Base-by-base conservation (phyloP, 2,888 invertebrate species). In the Xiphydria camelus region DNA sequence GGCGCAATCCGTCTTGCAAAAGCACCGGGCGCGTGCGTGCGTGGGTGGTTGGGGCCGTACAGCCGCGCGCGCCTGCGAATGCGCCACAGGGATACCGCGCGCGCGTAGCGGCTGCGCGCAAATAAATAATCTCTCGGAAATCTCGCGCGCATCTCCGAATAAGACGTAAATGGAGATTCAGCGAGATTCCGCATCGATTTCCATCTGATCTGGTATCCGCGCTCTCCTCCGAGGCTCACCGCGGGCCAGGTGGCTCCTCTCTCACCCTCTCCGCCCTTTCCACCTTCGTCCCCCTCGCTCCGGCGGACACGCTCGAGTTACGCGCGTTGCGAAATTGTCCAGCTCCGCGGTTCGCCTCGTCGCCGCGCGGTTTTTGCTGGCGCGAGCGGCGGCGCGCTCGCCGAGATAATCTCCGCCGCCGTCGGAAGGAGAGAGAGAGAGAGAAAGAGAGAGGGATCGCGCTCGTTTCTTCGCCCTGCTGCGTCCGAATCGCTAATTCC, bases 81-180 rank as follows among this genome's bases (percentile, higher is more conserved):
- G n/a, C n/a, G n/a, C n/a, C n/a, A n/a, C n/a, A n/a, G n/a, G n/a
- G n/a, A n/a, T n/a, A n/a, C n/a, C n/a, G 39, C 10, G 10, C 14
- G 9, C 31, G 31, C 7, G 17, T 26, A 12, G 15, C 15, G 7
- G n/a, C 9, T n/a, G n/a, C n/a, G 29, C 12, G 29, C 29, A 29
- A 41, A 62, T 61, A 62, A 63, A 63, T 63, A 63, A 63, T 63
- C 58, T n/a, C n/a, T 47, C 50, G 55, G 62, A 55, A 61, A 61
- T 58, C 61, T 61, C 44, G 49, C 40, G 51, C 50, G 43, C 57
- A 62, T 60, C 51, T 51, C 45, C 55, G 64, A 64, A 59, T 64
- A 58, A 63, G 63, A 64, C 56, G 62, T 64, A 62, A 63, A 63
- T 61, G 62, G 59, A 63, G 61, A 62, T 58, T 52, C 51, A 47